Conservation (phyloP, 2,113 vertebrate genomes). For the Vimba vimba region DNA sequence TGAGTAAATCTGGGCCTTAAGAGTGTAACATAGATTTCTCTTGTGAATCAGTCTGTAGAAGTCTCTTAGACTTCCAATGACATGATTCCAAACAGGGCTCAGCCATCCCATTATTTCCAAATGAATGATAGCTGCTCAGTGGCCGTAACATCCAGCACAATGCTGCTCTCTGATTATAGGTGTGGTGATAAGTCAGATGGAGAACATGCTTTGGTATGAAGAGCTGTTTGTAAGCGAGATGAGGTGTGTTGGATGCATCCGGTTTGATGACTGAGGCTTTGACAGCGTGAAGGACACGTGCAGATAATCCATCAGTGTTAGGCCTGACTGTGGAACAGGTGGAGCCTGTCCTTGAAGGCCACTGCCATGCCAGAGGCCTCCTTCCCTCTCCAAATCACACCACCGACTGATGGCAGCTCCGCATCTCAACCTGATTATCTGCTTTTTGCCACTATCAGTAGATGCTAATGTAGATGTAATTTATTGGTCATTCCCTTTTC, state of each 20-base stretch:
- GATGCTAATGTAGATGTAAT: background rate
- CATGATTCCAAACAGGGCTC: background rate
- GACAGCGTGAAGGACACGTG: slow-evolving; percentile 46
- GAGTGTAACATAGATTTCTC: background rate
- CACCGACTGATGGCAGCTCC: background rate
- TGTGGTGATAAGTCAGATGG: background rate
- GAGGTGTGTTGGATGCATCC: slow-evolving; percentile 7
- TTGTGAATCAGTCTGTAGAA: slow-evolving; percentile 2
- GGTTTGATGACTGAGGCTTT: slow-evolving; percentile 39
- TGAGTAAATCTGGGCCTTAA: too few relatives aligned
- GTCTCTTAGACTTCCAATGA: background rate
- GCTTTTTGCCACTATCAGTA: background rate
- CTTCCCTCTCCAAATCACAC: slow-evolving; percentile 45
- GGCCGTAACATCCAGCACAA: background rate
- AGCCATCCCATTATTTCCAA: slow-evolving; percentile 39
- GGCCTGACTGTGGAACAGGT: slow-evolving; percentile 39
- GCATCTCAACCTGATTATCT: slow-evolving; percentile 6
- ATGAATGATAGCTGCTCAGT: slow-evolving; percentile 22
- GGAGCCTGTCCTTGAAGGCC: slow-evolving; percentile 44
- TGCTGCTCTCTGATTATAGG: slow-evolving; percentile 2
- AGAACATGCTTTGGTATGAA: background rate
- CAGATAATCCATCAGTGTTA: slow-evolving; percentile 55
- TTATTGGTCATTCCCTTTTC: background rate
- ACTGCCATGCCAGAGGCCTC: slow-evolving; percentile 35
- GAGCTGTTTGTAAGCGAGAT: slow-evolving; percentile 1